Conservation (phyloP, 1,140 invertebrate species). For the Trinorchestia longiramus region DNA sequence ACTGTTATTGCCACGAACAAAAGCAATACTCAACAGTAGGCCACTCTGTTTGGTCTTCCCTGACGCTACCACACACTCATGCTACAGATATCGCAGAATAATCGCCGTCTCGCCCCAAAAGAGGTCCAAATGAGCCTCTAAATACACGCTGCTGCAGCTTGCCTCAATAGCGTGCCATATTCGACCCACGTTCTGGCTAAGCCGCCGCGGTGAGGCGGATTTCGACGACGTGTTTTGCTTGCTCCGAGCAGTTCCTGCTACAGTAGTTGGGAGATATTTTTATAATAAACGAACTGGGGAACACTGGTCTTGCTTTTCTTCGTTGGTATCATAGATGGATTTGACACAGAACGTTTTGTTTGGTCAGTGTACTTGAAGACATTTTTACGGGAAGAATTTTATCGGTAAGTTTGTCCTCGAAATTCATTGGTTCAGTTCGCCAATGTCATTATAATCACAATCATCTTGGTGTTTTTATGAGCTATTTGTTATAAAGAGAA, state of each 20-base stretch:
- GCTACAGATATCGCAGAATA: background rate
- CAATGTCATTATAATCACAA: too few species aligned
- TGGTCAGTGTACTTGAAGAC: too few species aligned
- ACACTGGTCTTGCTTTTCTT: background rate
- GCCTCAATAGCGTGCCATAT: background rate
- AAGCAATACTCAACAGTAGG: background rate
- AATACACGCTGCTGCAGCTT: background rate
- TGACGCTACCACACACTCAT: background rate
- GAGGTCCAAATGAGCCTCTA: constrained; percentile 6
- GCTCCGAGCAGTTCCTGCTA: background rate
- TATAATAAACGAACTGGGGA: background rate
- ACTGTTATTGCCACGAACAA: background rate
- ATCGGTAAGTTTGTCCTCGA: too few species aligned
- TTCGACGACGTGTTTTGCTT: background rate
- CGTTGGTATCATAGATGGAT: too few species aligned
- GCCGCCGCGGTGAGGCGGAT: background rate
- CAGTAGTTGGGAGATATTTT: background rate
- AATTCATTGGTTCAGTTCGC: too few species aligned
- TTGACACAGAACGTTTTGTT: too few species aligned
- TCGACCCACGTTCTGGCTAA: background rate
- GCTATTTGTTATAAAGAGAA: too few species aligned
- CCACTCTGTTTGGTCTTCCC: background rate
- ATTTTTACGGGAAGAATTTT: too few species aligned
- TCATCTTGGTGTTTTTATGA: too few species aligned
- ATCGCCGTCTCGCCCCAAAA: background rate